Base-by-base conservation (phyloP, 2,888 invertebrate genomes). In the Acrobasis repandana region DNA sequence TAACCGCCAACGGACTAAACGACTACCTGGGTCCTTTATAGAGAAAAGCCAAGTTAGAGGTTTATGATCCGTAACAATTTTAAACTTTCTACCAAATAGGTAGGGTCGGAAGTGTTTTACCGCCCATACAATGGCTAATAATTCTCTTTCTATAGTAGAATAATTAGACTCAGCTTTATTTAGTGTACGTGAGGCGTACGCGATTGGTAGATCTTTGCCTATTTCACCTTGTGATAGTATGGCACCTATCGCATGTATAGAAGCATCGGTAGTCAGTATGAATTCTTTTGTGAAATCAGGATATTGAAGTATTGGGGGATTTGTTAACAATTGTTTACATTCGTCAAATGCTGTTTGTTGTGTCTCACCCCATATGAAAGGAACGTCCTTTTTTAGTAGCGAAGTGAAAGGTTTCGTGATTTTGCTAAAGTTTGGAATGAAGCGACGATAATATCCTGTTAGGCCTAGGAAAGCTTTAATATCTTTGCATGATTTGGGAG, bases 401-500 rank as follows among this genome's bases (percentile, higher is more conserved):
- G 20, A 20, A 20, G 20, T 20, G 2, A 20, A 20, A 20, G 20
- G 20, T 28, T 28, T 28, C 6, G 28, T 28, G 6, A 28, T 28
- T 28, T 28, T 28, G 6, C 28, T 28, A 28, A 28, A 28, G 28
- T 28, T 28, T 28, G 28, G 28, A 6, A 28, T 28, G 6, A 28
- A 28, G 6, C 28, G 28, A 28, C 28, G 28, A 28, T 28, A 28
- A 28, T 28, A 28, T 28, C 28, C 28, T 28, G 28, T 28, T 28
- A 28, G 28, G 6, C 28, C 28, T 28, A 28, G 28, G 6, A 28
- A 28, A 28, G 28, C 28, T 28, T 28, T 28, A 28, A 75, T 75
- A 49, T 80, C 73, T 65, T 73, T 77, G 56, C 63, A 62, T 6
- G 61, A 69, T 66, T 72, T 71, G 9, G 79, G 77, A 48, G 67